A percentile compares a stretch with the other conserved stretches of the same genome.
Conservation (phyloP, 1,140 invertebrate species). For the Trinorchestia longiramus region DNA sequence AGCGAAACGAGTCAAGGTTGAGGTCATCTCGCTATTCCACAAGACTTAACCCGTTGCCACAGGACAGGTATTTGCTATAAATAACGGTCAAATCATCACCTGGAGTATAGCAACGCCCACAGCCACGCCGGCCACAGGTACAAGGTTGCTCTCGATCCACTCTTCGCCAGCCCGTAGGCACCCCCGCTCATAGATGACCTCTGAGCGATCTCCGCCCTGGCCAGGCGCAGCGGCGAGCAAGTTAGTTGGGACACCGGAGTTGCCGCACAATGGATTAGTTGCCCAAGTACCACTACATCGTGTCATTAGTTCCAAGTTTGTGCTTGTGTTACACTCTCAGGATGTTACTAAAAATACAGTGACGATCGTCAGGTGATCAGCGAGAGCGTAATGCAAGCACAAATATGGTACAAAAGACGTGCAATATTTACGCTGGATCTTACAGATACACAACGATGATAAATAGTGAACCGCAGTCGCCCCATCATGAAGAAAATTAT, state of each 20-base stretch:
- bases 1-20: too few species aligned
- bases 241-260: neutral
- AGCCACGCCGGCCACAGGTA: constrained; percentile 85
- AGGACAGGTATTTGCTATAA: neutral
- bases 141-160: constrained; percentile 92
- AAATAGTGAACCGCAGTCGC: neutral
- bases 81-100: constrained; percentile 73
- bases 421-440: too few species aligned
- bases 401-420: too few species aligned
- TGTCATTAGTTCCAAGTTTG: neutral
- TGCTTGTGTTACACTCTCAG: neutral
- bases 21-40: too few species aligned
- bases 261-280: neutral
- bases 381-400: neutral
- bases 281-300: neutral
- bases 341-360: neutral
- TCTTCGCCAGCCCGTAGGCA: constrained; percentile 92
- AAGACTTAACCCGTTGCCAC: too few species aligned
- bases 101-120: constrained; percentile 86
- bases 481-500: neutral
- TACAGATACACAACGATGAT: too few species aligned
- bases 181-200: constrained; percentile 88
- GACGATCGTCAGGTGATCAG: neutral
- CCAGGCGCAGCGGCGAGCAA: neutral
- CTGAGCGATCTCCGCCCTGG: constrained; percentile 78